phyloP scores from a whole-genome alignment of 2,113 vertebrate species.

The Bos indicus region DNA sequence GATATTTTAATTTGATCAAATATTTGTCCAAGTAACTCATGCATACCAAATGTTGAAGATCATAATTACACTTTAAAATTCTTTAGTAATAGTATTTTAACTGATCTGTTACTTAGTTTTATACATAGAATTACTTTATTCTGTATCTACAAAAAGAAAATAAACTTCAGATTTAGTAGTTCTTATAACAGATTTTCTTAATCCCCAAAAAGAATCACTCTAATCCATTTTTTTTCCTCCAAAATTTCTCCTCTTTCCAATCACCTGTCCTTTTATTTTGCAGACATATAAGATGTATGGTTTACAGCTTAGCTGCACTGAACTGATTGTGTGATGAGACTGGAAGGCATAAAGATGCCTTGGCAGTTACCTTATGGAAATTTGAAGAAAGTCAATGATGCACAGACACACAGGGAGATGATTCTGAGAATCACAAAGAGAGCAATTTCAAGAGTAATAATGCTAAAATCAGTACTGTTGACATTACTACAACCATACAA shows the following conservation, averaged over 20 bases:
- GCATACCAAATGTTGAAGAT: background rate
- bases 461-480: background rate
- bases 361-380: background rate
- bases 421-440: background rate
- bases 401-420: background rate
- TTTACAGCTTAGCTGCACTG: background rate
- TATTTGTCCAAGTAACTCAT: background rate
- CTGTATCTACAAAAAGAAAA: background rate
- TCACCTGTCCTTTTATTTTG: background rate
- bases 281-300: background rate
- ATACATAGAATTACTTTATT: background rate
- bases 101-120: background rate
- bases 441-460: background rate
- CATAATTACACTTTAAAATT: background rate
- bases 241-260: background rate
- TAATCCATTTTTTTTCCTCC: background rate
- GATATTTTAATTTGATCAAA: slow-evolving; percentile 8
- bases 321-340: background rate
- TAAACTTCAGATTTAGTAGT: background rate
- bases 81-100: background rate
- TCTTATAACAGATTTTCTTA: background rate
- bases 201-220: background rate
- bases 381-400: background rate
- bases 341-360: background rate
- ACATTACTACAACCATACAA: background rate